Conservation (phyloP, 2,888 invertebrate species). For the Parthenolecanium corni region DNA sequence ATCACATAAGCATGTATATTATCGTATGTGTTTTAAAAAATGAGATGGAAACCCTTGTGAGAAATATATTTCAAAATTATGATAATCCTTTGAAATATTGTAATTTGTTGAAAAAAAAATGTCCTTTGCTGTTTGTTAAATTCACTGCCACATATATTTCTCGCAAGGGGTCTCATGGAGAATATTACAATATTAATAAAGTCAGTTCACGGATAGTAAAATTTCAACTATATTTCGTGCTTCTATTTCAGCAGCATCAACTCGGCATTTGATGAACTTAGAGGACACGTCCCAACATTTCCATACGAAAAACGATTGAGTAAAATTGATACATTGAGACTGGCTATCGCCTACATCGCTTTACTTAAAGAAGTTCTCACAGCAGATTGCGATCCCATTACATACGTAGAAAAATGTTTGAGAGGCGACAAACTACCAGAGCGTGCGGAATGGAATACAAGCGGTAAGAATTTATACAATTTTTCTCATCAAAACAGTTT, state of each 20-base stretch:
- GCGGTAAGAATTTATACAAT: constrained; percentile 51
- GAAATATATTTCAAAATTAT: constrained; percentile 4
- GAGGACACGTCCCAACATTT: constrained; percentile 96
- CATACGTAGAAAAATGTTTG: constrained; percentile 85
- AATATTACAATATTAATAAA: neutral
- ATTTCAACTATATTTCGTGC: constrained; percentile 35
- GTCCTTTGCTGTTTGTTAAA: constrained; percentile 7
- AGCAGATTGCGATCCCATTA: constrained; percentile 80
- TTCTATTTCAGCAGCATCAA: constrained; percentile 83
- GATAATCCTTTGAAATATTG: neutral
- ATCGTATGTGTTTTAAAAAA: too few species aligned
- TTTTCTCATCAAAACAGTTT: constrained; percentile 1
- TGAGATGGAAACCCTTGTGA: constrained; percentile 11
- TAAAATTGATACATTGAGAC: constrained; percentile 92
- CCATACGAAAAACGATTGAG: constrained; percentile 96
- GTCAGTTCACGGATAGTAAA: neutral
- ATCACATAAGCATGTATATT: neutral
- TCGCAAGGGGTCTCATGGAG: constrained; percentile 19
- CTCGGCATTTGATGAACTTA: constrained; percentile 95
- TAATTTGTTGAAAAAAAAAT: too few species aligned
- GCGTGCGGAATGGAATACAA: constrained; percentile 89
- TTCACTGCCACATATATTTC: constrained; percentile 8
- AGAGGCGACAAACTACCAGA: constrained; percentile 74
- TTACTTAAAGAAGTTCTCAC: constrained; percentile 77
- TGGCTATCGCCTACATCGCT: constrained; percentile 96